A percentile compares a stretch with the other conserved stretches of the same genome.
Evolutionary conservation across 2,888 invertebrate genomes (phyloP).

Genomic region (Laothoe populi): DNA sequence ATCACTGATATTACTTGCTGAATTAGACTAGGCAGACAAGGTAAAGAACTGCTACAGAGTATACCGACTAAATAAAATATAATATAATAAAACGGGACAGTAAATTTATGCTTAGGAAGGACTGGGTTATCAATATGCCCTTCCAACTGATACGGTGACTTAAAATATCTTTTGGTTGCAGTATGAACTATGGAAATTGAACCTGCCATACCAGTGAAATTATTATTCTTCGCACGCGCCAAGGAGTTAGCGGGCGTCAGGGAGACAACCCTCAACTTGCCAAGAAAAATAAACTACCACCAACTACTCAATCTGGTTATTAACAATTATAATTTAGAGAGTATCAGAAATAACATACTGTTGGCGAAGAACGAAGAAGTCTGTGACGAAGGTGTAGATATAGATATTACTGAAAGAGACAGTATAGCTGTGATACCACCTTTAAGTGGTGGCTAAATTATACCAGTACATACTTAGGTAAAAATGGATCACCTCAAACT

Average conservation of each 20-base stretch:
- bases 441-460: constrained; percentile 92
- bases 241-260: constrained; percentile 90
- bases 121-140: no score
- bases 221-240: constrained; percentile 96
- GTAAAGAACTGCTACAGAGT: no score
- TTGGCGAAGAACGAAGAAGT: constrained; percentile 94
- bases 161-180: constrained; percentile 43
- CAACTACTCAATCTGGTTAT: constrained; percentile 87
- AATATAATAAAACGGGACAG: no score
- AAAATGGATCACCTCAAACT: constrained; percentile 89
- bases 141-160: not conserved
- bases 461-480: constrained; percentile 26
- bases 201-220: constrained; percentile 83
- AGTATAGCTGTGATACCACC: constrained; percentile 97
- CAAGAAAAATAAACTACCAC: constrained; percentile 79
- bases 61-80: no score
- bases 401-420: constrained; percentile 88
- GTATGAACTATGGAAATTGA: constrained; percentile 78
- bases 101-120: no score
- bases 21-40: no score
- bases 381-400: constrained; percentile 79
- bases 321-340: constrained; percentile 85
- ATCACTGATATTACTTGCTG: no score
- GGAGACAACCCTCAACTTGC: constrained; percentile 81
- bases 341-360: constrained; percentile 89